A percentile compares a stretch with the other conserved stretches of the same genome.
These are phyloP conservation scores for Gallinago paraguaiae DNA, from an alignment of 2,113 vertebrate genomes.

Conservation along the genomic window DNA sequence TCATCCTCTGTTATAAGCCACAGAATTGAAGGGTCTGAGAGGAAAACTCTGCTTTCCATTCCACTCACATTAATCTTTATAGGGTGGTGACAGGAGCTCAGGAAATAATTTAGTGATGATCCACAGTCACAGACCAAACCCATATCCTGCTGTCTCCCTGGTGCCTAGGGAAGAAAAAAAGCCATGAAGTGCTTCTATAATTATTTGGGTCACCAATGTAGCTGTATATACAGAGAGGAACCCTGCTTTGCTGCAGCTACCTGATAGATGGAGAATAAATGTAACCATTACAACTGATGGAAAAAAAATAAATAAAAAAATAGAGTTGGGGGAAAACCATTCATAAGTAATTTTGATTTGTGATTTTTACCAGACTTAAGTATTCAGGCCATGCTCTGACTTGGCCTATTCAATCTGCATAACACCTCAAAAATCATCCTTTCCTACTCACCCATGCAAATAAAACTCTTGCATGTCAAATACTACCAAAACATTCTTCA, in stretches of 20 bases:
- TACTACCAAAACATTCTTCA: not conserved
- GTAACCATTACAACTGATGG: not conserved
- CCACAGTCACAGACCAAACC: not conserved
- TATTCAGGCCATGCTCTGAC: not conserved
- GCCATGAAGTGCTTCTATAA: not conserved
- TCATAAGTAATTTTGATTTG: not conserved
- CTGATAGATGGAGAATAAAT: constrained; percentile 2
- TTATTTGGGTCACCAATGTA: not conserved
- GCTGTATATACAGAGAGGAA: not conserved
- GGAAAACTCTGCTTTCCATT: not conserved
- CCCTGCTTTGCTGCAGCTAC: not conserved
- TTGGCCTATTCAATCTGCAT: not conserved
- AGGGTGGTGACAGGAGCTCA: not conserved
- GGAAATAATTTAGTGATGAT: not conserved
- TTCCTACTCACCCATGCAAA: not conserved
- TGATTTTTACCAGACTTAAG: not conserved
- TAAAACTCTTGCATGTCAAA: not conserved
- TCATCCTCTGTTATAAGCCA: not conserved
- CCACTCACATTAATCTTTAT: not conserved
- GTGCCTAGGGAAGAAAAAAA: not conserved
- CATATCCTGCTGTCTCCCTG: not conserved
- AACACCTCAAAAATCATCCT: not conserved
- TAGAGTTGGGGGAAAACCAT: accelerated
- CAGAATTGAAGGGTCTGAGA: not conserved
- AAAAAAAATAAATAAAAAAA: not conserved